phyloP scores from a whole-genome alignment of 2,113 vertebrate genomes.

The Chloebia gouldiae region DNA sequence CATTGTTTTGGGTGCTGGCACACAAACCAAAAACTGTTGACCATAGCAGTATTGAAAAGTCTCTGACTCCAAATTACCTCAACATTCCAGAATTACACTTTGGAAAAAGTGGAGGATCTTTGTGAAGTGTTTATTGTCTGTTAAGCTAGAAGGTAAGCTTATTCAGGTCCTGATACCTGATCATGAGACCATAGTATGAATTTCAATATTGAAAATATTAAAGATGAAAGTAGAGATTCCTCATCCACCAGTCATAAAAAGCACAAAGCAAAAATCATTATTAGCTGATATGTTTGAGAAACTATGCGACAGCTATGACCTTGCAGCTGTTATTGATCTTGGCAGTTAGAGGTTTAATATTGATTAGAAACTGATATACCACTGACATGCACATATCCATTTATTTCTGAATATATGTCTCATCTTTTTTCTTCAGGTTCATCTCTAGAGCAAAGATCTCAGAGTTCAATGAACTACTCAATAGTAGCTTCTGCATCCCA shows the following conservation, averaged over 20 bases:
- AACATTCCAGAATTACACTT: background rate
- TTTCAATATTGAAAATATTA: conserved; percentile 50
- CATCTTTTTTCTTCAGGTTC: conserved; percentile 47
- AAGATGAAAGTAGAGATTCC: conserved; percentile 48
- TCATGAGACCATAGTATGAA: background rate
- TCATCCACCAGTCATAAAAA: conserved; percentile 1
- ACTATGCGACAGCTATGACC: conserved; percentile 47
- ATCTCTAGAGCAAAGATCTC: conserved; percentile 48
- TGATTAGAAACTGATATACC: conserved; percentile 67
- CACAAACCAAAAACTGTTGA: background rate
- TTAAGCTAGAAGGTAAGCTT: background rate
- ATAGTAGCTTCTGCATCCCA: background rate
- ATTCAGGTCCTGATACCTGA: background rate
- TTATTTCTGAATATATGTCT: conserved; percentile 28
- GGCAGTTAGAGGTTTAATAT: conserved; percentile 64
- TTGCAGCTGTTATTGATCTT: conserved; percentile 64
- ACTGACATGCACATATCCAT: conserved; percentile 45
- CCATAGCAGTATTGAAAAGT: background rate
- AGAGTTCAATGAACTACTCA: conserved; percentile 31
- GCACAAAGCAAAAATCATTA: conserved; percentile 37
- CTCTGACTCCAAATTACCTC: background rate
- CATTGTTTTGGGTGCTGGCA: background rate
- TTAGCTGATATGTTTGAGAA: conserved; percentile 49
- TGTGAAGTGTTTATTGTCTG: background rate
- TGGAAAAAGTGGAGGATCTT: background rate